These are phyloP conservation scores for Erpornis zantholeuca DNA, from an alignment of 2,113 vertebrate species.

Conservation along the genomic window DNA sequence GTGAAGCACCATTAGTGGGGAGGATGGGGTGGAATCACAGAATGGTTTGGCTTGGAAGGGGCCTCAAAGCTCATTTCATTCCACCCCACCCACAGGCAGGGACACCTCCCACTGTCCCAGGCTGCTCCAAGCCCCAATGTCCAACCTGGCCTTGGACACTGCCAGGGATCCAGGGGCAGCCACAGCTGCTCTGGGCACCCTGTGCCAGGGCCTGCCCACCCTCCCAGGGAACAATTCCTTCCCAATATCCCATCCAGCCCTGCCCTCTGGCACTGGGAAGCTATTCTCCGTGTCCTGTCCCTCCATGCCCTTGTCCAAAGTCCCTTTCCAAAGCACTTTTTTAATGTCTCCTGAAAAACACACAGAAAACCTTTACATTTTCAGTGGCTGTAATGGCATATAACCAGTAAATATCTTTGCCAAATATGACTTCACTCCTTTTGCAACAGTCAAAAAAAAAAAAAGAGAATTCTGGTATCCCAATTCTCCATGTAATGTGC, in stretches of 20 bases:
- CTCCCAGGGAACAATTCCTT: accelerated
- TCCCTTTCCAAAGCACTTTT: not conserved
- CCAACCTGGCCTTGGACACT: not conserved
- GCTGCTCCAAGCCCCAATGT: accelerated
- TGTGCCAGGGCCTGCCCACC: accelerated
- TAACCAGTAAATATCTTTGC: not conserved
- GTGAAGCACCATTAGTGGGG: not conserved
- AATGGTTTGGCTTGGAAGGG: not conserved
- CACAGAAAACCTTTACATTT: not conserved
- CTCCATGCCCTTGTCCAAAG: not conserved
- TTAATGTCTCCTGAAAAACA: not conserved
- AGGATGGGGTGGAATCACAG: not conserved
- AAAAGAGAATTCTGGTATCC: not conserved
- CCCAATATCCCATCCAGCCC: accelerated
- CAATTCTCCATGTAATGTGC: not conserved
- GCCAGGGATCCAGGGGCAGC: not conserved
- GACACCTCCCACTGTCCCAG: not conserved
- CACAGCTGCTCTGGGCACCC: not conserved
- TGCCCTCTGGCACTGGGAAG: not conserved
- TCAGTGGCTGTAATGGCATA: not conserved
- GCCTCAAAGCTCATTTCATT: accelerated
- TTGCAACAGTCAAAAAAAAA: not conserved
- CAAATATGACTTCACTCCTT: not conserved
- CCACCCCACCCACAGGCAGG: not conserved
- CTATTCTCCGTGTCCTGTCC: not conserved